phyloP scores from a whole-genome alignment of 2,888 invertebrate species.

The Onthophagus sagittarius region DNA sequence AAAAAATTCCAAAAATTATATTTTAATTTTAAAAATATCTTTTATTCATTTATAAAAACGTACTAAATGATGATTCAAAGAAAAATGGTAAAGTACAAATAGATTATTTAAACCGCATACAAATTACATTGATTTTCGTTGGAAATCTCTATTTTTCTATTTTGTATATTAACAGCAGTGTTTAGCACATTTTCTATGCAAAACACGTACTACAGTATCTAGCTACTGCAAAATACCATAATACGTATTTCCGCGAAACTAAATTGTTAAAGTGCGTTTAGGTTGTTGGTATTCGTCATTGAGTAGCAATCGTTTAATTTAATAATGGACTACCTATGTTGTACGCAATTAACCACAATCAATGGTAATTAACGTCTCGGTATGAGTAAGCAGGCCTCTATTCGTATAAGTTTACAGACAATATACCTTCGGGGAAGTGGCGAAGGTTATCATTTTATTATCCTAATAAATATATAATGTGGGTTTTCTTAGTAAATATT shows the following conservation, averaged over 20 bases:
- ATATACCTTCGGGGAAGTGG: neutral
- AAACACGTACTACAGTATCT: neutral
- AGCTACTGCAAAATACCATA: neutral
- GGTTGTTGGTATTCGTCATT: neutral
- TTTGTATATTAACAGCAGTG: neutral
- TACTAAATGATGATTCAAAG: neutral
- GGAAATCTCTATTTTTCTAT: neutral
- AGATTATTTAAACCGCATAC: neutral
- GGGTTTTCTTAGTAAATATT: neutral
- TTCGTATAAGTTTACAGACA: neutral
- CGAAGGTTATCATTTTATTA: neutral
- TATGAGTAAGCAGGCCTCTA: neutral
- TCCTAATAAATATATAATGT: too few species aligned
- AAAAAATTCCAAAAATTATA: too few species aligned
- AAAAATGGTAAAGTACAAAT: neutral
- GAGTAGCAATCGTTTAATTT: neutral
- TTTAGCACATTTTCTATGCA: neutral
- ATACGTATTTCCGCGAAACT: neutral
- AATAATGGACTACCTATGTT: conserved; percentile 6
- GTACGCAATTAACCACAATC: conserved; percentile 3
- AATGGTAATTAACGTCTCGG: neutral
- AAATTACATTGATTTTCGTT: neutral
- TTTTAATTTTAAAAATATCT: neutral
- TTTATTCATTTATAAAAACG: neutral
- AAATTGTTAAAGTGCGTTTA: neutral